Evolutionary conservation across 2,888 invertebrate species (phyloP), one percentile per base, ranked within the genome.

Genomic region (Hydrotaea cyrtoneurina): DNA sequence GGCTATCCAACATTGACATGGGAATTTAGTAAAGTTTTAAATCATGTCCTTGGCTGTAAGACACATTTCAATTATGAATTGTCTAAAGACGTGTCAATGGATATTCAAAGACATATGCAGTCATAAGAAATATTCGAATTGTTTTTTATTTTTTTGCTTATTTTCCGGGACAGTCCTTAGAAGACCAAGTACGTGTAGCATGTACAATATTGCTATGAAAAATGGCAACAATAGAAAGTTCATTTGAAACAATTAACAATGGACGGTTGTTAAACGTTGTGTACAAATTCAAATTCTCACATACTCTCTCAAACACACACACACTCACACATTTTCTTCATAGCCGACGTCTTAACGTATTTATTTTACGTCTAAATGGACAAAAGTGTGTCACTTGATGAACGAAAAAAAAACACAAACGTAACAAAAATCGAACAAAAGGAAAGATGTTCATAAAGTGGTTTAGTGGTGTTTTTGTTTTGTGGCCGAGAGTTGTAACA

Each of bases 141-240:
- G 31, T 31, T 7, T 4, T 31, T 2, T 31, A 31, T 4, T 2
- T 31, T 31, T 31, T 7, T 31, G 31, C 31, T n/a, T n/a, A n/a
- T 62, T 62, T n/a, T 15, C 31, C 13, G 17, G 36, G 64, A 64
- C 21, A 17, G 64, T 36, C 5, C 64, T 36, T 13, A 64, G n/a
- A 64, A 23, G 36, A 64, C 23, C 4, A 64, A 26, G 17, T n/a
- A 50, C 64, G 36, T 10, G 4, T 17, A 36, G 17, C 17, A 17
- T 36, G 17, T 10, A n/a, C n/a, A n/a, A n/a, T n/a, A 50, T 50
- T 50, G 39, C 8, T 1, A 50, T n/a, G 1, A 77, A 2, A 7
- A 80, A 62, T 72, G 75, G 39, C 76, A 76, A 76, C 76, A 66
- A 83, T 77, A 81, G 84, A 84, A 84, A 84, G 84, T 84, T 75